Evolutionary conservation across 1,140 invertebrate genomes (phyloP).

Genomic region (Sarcophaga bullata): DNA sequence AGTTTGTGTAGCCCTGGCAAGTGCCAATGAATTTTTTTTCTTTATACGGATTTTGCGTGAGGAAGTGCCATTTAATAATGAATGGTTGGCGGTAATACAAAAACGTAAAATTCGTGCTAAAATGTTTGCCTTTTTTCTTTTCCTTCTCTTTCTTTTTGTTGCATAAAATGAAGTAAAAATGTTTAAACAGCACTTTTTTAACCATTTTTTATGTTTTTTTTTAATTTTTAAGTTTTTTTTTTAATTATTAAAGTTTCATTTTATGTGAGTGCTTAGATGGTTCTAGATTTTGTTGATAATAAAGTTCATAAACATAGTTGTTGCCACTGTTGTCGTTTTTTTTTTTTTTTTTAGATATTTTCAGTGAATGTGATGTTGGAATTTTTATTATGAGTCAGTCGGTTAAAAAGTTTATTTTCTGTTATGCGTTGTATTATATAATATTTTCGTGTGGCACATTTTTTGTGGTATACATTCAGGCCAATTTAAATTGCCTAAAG

Average conservation of each 20-base stretch:
- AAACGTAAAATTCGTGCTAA: background rate
- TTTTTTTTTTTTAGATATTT: too few relatives aligned
- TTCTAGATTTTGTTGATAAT: background rate
- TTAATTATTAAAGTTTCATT: background rate
- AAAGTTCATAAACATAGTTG: background rate
- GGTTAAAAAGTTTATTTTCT: background rate
- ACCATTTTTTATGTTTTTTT: background rate
- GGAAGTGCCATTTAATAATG: conserved; percentile 7
- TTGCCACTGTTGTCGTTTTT: background rate
- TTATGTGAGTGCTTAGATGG: background rate
- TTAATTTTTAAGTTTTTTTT: background rate
- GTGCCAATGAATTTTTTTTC: background rate
- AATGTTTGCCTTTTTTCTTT: background rate
- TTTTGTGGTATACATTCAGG: background rate
- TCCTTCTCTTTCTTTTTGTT: too few relatives aligned
- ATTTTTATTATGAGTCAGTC: conserved; percentile 1
- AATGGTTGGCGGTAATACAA: background rate
- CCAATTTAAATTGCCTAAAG: background rate
- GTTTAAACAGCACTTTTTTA: too few relatives aligned
- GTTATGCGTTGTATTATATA: too few relatives aligned
- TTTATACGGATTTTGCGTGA: background rate
- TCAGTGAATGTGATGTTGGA: background rate
- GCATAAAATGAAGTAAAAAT: too few relatives aligned
- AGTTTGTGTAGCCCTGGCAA: background rate
- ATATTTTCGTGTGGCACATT: background rate